Base-by-base conservation (phyloP, 2,113 vertebrate species). In the Poeciliopsis occidentalis region DNA sequence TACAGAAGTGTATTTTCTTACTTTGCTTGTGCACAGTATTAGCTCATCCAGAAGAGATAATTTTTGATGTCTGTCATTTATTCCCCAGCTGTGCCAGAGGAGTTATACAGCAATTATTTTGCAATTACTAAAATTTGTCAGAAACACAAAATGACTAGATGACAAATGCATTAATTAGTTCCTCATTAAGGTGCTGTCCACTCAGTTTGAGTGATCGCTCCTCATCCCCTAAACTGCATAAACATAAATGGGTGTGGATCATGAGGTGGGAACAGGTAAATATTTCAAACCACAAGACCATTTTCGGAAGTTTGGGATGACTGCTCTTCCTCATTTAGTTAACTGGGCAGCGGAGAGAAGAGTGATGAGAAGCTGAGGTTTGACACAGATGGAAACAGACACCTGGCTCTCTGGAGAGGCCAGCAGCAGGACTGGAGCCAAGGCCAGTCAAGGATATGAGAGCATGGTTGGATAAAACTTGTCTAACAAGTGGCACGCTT, bases 361-460 rank as follows among this genome's bases (percentile, higher is more conserved):
- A 60, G 67, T 3, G 27, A 77, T 73, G 68, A 81, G 63, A 86
- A 44, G 67, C 76, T 76, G 71, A 73, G n/a, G 71, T 81, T 82
- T 89, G 85, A 89, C 62, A 41, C 81, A 75, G 76, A 90, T 84
- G 80, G 76, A 73, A 90, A 65, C 70, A 74, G 91, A 90, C 91
- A 90, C 88, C 86, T 87, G 89, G 87, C 78, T 85, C 80, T 86
- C 83, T 32, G 47, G 61, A 76, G 85, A 80, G 82, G 80, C 80
- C 82, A 63, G 66, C 83, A 85, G 81, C 67, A 71, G 78, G 72
- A 83, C 74, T 32, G 67, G 41, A 89, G 78, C 73, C 79, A 79
- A 11, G 61, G 76, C 67, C 76, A 78, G 79, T 82, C 85, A 82
- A 82, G 83, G 80, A 87, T 82, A 75, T 74, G 79, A 90, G 63